phyloP scores from a whole-genome alignment of 2,113 vertebrate genomes.

The Entelurus aequoreus region DNA sequence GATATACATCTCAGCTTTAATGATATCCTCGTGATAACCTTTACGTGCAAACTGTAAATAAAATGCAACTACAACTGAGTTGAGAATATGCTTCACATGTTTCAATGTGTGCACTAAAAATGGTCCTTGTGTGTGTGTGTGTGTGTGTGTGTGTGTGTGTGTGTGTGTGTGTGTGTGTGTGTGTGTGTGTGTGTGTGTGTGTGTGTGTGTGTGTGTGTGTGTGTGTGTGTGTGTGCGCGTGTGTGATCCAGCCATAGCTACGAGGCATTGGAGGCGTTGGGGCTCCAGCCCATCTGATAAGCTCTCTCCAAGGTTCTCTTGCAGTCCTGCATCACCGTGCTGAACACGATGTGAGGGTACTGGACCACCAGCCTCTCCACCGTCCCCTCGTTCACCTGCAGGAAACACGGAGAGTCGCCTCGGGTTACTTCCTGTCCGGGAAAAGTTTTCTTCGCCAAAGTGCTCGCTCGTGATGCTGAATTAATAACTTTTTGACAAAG shows the following conservation, averaged over 20 bases:
- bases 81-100: conserved; percentile 27
- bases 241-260: conserved; percentile 64
- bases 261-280: conserved; percentile 84
- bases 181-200: conserved; percentile 16
- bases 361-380: conserved; percentile 95
- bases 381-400: conserved; percentile 92
- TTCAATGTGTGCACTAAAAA: conserved; percentile 26
- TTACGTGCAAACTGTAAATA: conserved; percentile 44
- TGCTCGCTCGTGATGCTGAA: no score
- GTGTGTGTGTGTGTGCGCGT: conserved; percentile 6
- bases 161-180: conserved; percentile 5
- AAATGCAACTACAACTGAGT: conserved; percentile 40
- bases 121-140: conserved; percentile 24
- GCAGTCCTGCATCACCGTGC: conserved; percentile 98
- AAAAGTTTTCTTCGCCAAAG: no score
- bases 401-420: conserved; percentile 22
- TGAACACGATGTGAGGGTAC: conserved; percentile 97
- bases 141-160: conserved; percentile 24
- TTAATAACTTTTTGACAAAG: no score
- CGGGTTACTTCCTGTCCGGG: no score
- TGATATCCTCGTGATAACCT: conserved; percentile 15
- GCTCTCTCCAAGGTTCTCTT: conserved; percentile 97
- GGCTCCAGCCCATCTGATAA: conserved; percentile 99
- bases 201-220: conserved; percentile 25
- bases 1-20: background rate